Evolutionary conservation across 2,113 vertebrate genomes (phyloP), one percentile per base, ranked within the genome.

Genomic region (Illadopsis cleaveri): DNA sequence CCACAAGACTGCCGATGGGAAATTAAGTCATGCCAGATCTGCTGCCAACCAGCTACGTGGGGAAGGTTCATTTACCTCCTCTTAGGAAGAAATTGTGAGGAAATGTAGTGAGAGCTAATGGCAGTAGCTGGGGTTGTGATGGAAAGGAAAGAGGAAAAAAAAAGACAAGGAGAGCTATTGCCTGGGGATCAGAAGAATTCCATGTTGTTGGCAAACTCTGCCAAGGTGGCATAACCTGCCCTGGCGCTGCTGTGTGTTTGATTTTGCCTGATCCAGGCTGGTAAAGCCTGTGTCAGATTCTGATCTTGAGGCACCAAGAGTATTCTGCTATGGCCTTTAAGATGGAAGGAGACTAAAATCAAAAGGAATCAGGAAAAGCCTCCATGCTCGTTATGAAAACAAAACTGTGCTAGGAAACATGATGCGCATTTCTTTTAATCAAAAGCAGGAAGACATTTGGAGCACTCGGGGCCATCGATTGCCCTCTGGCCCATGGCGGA

Each of bases 371-470:
- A 97, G 94, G 96, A 96, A 94, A 93, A 95, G n/a, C 75, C 93
- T 95, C 65, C 93, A 66, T 78, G 72, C 73, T 96, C 93, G 85
- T 86, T 89, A 94, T 83, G 86, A 93, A 95, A 92, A 96, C 81
- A 91, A 72, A 93, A 91, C 72, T 76, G 44, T 93, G 64, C 69
- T 93, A 80, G 79, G 94, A 97, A 97, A 93, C 62, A 84, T 35
- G 78, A 69, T 90, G 82, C 48, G 86, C 93, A 95, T 81, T 97
- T 54, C 70, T 93, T 92, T 89, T 95, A 97, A 97, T 97, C 91
- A 96, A 93, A 96, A 92, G 95, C 92, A 97, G 94, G 95, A 96
- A 94, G 90, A 58, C 89, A 95, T 92, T 93, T 93, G 88, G 57
- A 95, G 92, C 71, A 93, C 94, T 86, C 62, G 90, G 83, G 86